phyloP scores from a whole-genome alignment of 1,140 invertebrate genomes.

The Cotesia chilonis region DNA sequence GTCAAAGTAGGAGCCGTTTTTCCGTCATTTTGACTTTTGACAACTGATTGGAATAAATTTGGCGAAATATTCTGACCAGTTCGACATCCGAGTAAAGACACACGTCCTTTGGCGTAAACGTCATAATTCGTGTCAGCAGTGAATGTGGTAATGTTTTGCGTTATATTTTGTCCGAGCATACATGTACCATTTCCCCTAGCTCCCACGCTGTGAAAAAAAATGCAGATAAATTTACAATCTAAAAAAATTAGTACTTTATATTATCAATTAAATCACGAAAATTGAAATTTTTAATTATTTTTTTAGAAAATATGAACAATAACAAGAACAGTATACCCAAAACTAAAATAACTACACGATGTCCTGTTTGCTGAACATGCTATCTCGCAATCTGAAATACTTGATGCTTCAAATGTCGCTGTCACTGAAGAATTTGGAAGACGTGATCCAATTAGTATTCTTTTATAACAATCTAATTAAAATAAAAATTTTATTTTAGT shows the following conservation, averaged over 20 bases:
- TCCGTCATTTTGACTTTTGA: conserved; percentile 19
- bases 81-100: conserved; percentile 39
- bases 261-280: not conserved
- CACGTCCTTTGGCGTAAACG: conserved; percentile 64
- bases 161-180: conserved; percentile 63
- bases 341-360: conserved; percentile 54
- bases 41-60: conserved; percentile 28
- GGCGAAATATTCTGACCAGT: conserved; percentile 8
- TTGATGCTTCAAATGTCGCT: conserved; percentile 42
- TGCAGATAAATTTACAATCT: not conserved
- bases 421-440: conserved; percentile 46
- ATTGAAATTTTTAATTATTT: no score
- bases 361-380: conserved; percentile 50
- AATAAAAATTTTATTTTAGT: not conserved
- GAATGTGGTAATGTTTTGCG: conserved; percentile 39
- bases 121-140: conserved; percentile 70
- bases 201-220: conserved; percentile 64
- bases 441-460: conserved; percentile 56
- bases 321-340: conserved; percentile 50
- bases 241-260: not conserved
- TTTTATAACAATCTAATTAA: conserved; percentile 58
- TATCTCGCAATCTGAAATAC: conserved; percentile 57
- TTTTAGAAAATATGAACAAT: not conserved
- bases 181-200: conserved; percentile 72
- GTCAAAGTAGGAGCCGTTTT: conserved; percentile 15